Evolutionary conservation across 2,113 vertebrate genomes (phyloP), one percentile per base, ranked within the genome.

Genomic region (Taurulus bubalis): DNA sequence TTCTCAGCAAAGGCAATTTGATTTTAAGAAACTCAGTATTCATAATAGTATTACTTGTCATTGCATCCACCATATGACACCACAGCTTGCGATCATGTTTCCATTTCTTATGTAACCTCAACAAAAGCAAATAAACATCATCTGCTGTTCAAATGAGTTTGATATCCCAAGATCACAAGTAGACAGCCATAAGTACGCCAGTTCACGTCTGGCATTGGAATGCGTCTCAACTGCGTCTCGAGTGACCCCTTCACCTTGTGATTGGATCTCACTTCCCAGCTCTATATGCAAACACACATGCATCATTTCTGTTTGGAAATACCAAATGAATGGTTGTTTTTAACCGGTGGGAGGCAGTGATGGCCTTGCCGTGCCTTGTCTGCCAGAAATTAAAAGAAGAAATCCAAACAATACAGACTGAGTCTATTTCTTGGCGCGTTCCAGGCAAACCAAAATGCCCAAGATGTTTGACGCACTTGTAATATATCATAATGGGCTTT

Each of bases 81-180:
- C 59, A 28, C 69, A 71, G 80, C 4, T 3, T 69, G 66, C 53
- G 56, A 59, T 55, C 18, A 56, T 28, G 15, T 40, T 49, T 20
- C 38, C 0, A 3, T 84, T 84, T 69, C 30, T 77, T 78, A 65
- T 34, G 16, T 70, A 67, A 75, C 42, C 2, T 66, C 62, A 62
- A 82, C 63, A 82, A 79, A 83, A 56, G 42, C 15, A 26, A 67
- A 67, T 62, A 40, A 66, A 53, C 51, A 28, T 82, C 71, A 70
- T 74, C 79, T 83, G 84, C 74, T 87, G 76, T 66, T 81, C 53
- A 70, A 6, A 69, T 51, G 60, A 86, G 63, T 71, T 80, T 42
- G 8, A 71, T 71, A 28, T 56, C n/a, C 24, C 14, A 45, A 45
- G 12, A 26, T 56, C 53, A 56, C 53, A 56, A 56, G 24, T 14